Evolutionary conservation across 2,797 vertebrate species (phyloP).

Genomic region (Ispidina picta): DNA sequence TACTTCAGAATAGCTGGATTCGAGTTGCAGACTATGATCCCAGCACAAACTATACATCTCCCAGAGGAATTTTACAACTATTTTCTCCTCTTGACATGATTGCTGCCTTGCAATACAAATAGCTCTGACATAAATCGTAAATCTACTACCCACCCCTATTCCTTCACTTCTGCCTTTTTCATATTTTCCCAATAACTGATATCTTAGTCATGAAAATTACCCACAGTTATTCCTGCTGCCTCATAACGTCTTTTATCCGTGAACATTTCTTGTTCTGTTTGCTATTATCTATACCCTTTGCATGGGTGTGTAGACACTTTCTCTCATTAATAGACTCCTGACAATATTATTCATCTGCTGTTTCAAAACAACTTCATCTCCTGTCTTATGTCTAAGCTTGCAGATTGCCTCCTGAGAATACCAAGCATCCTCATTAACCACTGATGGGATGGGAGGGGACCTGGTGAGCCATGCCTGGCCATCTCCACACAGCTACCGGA

Average conservation of each 20-base stretch:
- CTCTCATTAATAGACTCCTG: slow-evolving; percentile 37
- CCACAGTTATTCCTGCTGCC: neutral
- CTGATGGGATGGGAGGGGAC: neutral
- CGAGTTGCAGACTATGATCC: neutral
- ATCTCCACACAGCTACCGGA: fast-evolving
- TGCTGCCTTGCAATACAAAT: neutral
- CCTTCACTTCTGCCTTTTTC: neutral
- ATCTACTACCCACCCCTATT: neutral
- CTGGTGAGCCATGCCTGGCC: neutral
- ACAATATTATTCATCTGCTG: slow-evolving; percentile 11
- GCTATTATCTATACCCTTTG: neutral
- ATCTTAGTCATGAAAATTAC: neutral
- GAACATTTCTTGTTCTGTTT: neutral
- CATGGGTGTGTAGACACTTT: neutral
- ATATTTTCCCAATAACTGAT: neutral
- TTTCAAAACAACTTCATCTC: slow-evolving; percentile 39
- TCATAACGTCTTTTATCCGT: neutral
- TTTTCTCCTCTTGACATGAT: neutral
- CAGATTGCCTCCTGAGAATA: neutral
- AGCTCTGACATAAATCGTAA: neutral
- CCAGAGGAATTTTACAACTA: neutral
- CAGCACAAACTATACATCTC: neutral
- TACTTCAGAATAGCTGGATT: neutral
- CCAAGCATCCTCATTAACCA: neutral
- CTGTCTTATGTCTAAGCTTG: neutral